Evolutionary conservation across 2,113 vertebrate genomes (phyloP).

Genomic region (Burhinus oedicnemus): DNA sequence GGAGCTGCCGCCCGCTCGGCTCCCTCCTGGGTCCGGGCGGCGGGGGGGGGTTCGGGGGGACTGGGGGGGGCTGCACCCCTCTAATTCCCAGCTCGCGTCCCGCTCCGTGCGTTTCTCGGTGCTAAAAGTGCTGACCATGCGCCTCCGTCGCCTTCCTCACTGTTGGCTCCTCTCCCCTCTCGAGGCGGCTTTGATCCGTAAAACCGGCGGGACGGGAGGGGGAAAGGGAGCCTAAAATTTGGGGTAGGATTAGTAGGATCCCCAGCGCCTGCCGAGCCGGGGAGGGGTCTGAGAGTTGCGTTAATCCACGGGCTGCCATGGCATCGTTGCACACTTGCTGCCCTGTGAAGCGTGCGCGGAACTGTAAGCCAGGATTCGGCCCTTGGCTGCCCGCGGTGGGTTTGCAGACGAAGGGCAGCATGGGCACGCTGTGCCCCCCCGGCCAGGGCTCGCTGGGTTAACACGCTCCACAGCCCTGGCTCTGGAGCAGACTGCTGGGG

Average conservation of each 20-base stretch:
- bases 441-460: not conserved
- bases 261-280: not conserved
- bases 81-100: not conserved
- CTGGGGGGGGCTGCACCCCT: not conserved
- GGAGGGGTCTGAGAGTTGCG: not conserved
- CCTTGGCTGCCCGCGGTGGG: not conserved
- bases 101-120: not conserved
- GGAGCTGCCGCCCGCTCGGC: too few species aligned
- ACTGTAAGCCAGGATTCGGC: rapidly evolving
- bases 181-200: not conserved
- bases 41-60: not conserved
- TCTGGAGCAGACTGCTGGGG: not conserved
- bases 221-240: not conserved
- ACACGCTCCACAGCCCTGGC: rapidly evolving
- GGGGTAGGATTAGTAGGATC: not conserved
- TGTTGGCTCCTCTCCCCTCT: not conserved
- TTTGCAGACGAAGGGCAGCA: rapidly evolving
- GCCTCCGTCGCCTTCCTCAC: not conserved
- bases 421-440: rapidly evolving
- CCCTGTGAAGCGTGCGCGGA: rapidly evolving
- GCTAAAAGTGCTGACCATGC: conserved; percentile 9
- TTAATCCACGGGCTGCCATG: not conserved
- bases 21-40: too few species aligned
- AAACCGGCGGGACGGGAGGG: not conserved
- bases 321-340: not conserved